Percentiles rank a stretch among this genome's conserved stretches.
Conservation (phyloP, 1,140 invertebrate species). For the Calliopsis andreniformis region DNA sequence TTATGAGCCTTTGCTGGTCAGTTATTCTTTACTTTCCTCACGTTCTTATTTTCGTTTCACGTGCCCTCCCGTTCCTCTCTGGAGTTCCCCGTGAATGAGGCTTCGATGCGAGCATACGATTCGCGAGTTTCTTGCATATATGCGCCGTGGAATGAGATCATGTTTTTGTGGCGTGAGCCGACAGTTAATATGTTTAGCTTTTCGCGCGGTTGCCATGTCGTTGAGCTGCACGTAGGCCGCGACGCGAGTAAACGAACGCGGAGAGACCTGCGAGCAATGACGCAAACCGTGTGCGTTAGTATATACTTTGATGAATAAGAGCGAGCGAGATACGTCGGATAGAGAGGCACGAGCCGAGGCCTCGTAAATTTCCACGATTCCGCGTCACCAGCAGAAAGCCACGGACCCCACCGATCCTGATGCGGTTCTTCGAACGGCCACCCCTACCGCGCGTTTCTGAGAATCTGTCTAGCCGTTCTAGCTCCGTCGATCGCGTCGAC, state of each 20-base stretch:
- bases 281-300: conserved; percentile 70
- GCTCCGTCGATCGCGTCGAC: conserved; percentile 35
- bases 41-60: conserved; percentile 17
- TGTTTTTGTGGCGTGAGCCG: conserved; percentile 81
- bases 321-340: conserved; percentile 44
- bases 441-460: conserved; percentile 54
- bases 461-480: conserved; percentile 60
- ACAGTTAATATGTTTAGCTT: conserved; percentile 82
- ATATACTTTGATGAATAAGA: conserved; percentile 56
- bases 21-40: background rate
- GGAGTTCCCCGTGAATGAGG: conserved; percentile 65
- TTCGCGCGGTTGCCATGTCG: conserved; percentile 77
- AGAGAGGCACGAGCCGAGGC: conserved; percentile 59
- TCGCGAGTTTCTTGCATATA: conserved; percentile 73
- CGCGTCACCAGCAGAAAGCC: conserved; percentile 64
- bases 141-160: conserved; percentile 79
- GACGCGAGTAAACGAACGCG: conserved; percentile 40
- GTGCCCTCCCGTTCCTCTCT: background rate
- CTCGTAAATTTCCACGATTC: conserved; percentile 78
- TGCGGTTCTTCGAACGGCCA: conserved; percentile 56
- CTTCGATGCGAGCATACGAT: conserved; percentile 61
- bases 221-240: conserved; percentile 66
- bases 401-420: conserved; percentile 48
- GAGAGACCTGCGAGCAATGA: conserved; percentile 67
- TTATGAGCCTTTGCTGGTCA: conserved; percentile 5